phyloP scores from a whole-genome alignment of 2,888 invertebrate species.

The Dolichopus griseipennis region DNA sequence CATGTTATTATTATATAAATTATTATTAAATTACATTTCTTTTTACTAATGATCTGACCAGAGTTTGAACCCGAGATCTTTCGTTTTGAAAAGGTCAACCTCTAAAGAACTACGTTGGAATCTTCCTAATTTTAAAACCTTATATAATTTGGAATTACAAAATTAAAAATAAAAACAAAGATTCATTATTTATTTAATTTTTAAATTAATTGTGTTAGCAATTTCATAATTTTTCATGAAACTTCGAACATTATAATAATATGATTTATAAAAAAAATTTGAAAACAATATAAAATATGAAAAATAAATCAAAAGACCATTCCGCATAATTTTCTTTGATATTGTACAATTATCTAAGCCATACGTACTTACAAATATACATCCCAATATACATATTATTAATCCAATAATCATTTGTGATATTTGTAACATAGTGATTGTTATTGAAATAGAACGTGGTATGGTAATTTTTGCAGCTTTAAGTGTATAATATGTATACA shows the following conservation, averaged over 20 bases:
- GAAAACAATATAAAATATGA: constrained; percentile 90
- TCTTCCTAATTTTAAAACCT: too few species aligned
- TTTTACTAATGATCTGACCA: too few species aligned
- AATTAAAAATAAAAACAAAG: too few species aligned
- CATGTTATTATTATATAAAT: too few species aligned
- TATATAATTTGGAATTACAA: too few species aligned
- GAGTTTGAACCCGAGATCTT: too few species aligned
- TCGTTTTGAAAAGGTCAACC: too few species aligned
- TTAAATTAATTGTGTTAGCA: too few species aligned
- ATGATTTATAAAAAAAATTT: constrained; percentile 86
- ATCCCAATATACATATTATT: constrained; percentile 80
- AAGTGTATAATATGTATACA: constrained; percentile 86
- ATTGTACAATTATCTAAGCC: constrained; percentile 72
- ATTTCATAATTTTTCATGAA: too few species aligned
- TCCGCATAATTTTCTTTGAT: constrained; percentile 72
- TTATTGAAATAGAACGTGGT: constrained; percentile 76
- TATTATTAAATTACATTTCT: too few species aligned
- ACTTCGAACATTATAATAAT: constrained; percentile 47
- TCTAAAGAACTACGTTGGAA: too few species aligned
- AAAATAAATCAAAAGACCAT: constrained; percentile 89
- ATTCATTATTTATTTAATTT: too few species aligned
- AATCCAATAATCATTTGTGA: constrained; percentile 94
- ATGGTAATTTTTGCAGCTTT: constrained; percentile 77
- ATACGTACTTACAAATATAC: constrained; percentile 60
- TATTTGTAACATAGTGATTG: constrained; percentile 83